phyloP scores from a whole-genome alignment of 2,888 invertebrate species.

The Meliscaeva auricollis region DNA sequence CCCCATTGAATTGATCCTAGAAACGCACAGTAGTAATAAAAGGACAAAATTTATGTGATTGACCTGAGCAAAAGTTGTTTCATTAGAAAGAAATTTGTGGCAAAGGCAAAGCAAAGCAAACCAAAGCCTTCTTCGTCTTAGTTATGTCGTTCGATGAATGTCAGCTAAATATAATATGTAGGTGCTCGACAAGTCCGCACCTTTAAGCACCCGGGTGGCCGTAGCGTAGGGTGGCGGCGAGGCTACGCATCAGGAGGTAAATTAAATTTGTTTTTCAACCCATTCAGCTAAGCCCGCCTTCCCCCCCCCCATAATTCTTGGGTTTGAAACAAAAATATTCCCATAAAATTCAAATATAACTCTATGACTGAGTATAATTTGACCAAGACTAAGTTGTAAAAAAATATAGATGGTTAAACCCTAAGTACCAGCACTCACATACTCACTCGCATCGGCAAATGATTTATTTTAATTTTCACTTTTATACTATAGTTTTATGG shows the following conservation, averaged over 20 bases:
- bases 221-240: neutral
- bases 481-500: conserved; percentile 70
- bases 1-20: conserved; percentile 77
- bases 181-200: conserved; percentile 48
- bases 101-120: conserved; percentile 58
- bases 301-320: neutral
- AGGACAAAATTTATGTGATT: conserved; percentile 73
- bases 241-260: conserved; percentile 61
- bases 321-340: conserved; percentile 39
- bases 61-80: conserved; percentile 69
- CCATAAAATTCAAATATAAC: conserved; percentile 64
- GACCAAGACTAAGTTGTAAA: conserved; percentile 25
- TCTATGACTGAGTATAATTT: conserved; percentile 41
- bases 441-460: conserved; percentile 49
- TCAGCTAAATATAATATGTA: conserved; percentile 53
- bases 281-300: neutral
- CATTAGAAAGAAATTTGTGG: conserved; percentile 38
- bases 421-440: conserved; percentile 43
- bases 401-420: conserved; percentile 48
- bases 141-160: conserved; percentile 68
- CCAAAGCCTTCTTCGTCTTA: conserved; percentile 6
- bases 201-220: conserved; percentile 43
- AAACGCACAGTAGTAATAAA: conserved; percentile 78
- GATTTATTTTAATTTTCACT: conserved; percentile 74
- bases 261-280: conserved; percentile 57